Evolutionary conservation across 1,140 invertebrate species (phyloP), one percentile per base, ranked within the genome.

Genomic region (Sminthurinus signatus): DNA sequence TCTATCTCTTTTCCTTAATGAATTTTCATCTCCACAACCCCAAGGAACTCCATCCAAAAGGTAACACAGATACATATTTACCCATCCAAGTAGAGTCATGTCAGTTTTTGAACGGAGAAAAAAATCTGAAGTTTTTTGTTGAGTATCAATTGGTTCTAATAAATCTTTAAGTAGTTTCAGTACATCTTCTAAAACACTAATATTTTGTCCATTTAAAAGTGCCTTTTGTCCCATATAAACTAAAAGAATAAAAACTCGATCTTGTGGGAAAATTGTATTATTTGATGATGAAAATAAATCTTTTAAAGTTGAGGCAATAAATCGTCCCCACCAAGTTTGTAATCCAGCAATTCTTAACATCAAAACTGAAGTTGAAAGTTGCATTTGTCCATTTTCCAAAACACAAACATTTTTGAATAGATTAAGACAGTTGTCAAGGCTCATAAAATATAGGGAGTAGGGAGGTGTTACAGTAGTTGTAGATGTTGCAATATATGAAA

Each of bases 291-390:
- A 85, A 75, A 91, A 94, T 52, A 92, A 82, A 68, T 83, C 81
- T 17, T 85, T 82, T 25, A 95, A 80, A 14, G 86, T 88, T 73
- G 87, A 87, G 1, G 88, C 86, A 3, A 96, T 79, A 73, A 92
- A 92, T 62, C 87, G 82, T 15, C 91, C 91, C 91, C 91, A 95
- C 89, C 89, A 95, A 1, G 82, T 79, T 74, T 88, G 84, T 60
- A 84, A 81, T 52, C 85, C 86, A 76, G 88, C 91, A 71, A 88
- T 84, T 32, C 88, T 83, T 27, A 89, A 86, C 70, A 93, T 77
- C 62, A 94, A 79, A 28, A 89, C 86, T 8, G 86, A 88, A 21
- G 84, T 80, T 25, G 84, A 80, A 5, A 89, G 80, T 74, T 90
- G 88, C 28, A 86, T 79, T 62, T 85, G 80, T 32, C 80, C 80